Evolutionary conservation across 1,140 invertebrate species (phyloP).

Genomic region (Proales similis): DNA sequence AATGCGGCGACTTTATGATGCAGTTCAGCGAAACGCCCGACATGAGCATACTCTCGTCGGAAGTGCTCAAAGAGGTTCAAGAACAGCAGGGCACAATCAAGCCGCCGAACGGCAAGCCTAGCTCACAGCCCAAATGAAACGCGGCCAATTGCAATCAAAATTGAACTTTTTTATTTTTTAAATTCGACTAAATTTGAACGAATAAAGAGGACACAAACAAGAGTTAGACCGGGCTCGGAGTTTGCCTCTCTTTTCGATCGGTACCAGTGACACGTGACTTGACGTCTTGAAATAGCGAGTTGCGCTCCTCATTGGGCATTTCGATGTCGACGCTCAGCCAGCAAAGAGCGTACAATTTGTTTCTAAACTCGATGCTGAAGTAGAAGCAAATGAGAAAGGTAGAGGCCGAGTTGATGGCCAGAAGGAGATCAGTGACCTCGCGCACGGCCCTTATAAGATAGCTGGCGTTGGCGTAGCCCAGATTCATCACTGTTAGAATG

Average conservation of each 20-base stretch:
- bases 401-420: slow-evolving; percentile 63
- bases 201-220: no score
- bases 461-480: slow-evolving; percentile 49
- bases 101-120: no score
- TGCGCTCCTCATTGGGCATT: background rate
- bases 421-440: slow-evolving; percentile 67
- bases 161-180: no score
- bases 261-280: no score
- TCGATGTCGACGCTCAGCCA: background rate
- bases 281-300: background rate
- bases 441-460: slow-evolving; percentile 57
- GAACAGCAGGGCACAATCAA: slow-evolving; percentile 33
- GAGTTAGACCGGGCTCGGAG: no score
- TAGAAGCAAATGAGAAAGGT: slow-evolving; percentile 72
- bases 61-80: slow-evolving; percentile 17
- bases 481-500: slow-evolving; percentile 54
- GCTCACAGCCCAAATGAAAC: no score
- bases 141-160: no score
- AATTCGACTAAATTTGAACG: no score
- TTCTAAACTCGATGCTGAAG: slow-evolving; percentile 66
- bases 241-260: no score
- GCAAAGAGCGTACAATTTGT: slow-evolving; percentile 40
- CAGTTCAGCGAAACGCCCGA: slow-evolving; percentile 23
- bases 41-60: slow-evolving; percentile 27
- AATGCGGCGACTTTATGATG: slow-evolving; percentile 38